These are phyloP conservation scores for Acrocephalus kingi DNA, from an alignment of 2,113 vertebrate species.

Conservation along the genomic window DNA sequence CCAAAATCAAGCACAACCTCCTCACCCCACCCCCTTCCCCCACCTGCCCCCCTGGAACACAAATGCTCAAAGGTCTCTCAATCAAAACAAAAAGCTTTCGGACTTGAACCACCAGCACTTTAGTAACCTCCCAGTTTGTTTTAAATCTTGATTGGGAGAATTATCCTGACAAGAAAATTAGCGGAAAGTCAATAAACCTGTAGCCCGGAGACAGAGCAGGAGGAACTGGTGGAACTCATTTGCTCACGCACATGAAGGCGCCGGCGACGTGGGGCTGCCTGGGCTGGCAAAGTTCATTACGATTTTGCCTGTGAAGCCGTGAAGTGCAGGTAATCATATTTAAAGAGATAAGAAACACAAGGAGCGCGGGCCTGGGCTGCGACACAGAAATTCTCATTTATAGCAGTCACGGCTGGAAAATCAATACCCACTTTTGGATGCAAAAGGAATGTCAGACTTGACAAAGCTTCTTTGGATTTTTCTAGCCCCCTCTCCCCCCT, in stretches of 20 bases:
- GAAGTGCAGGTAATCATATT: constrained; percentile 72
- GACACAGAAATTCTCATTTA: constrained; percentile 75
- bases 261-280: neutral
- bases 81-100: constrained; percentile 61
- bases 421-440: constrained; percentile 68
- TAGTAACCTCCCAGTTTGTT: constrained; percentile 68
- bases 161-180: constrained; percentile 78
- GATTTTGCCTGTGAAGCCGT: constrained; percentile 55
- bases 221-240: constrained; percentile 23
- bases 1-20: neutral
- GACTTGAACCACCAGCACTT: constrained; percentile 58
- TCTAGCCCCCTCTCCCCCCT: neutral
- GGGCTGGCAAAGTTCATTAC: constrained; percentile 63
- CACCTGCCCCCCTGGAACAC: neutral
- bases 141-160: constrained; percentile 78
- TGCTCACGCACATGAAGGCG: neutral
- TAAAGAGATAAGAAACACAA: constrained; percentile 69
- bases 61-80: constrained; percentile 19
- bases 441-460: constrained; percentile 56
- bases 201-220: constrained; percentile 62
- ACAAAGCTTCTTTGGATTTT: constrained; percentile 34
- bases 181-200: constrained; percentile 71
- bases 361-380: constrained; percentile 28
- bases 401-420: constrained; percentile 71
- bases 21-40: neutral